A percentile compares a stretch with the other conserved stretches of the same genome.
These are phyloP conservation scores for Hycleus cichorii DNA, from an alignment of 1,140 invertebrate species.

Conservation along the genomic window DNA sequence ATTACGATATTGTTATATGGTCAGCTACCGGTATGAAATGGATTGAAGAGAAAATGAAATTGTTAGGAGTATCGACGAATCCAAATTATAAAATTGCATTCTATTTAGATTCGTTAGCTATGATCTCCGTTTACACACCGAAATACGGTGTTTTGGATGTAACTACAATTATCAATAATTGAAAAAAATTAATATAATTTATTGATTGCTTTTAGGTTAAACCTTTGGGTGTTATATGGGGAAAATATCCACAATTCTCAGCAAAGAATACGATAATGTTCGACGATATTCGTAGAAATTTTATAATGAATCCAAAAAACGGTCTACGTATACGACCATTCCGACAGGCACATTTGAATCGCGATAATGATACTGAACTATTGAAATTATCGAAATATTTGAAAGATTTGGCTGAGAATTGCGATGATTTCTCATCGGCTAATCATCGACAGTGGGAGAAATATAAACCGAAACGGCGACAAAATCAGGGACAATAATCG, in stretches of 20 bases:
- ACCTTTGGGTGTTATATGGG: constrained; percentile 95
- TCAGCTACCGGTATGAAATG: constrained; percentile 97
- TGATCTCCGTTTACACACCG: constrained; percentile 85
- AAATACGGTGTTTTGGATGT: constrained; percentile 89
- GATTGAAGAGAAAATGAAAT: constrained; percentile 96
- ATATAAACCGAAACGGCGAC: constrained; percentile 50
- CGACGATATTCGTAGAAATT: constrained; percentile 94
- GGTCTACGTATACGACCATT: constrained; percentile 88
- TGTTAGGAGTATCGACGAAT: constrained; percentile 78
- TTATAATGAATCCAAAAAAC: constrained; percentile 95
- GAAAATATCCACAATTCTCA: constrained; percentile 82
- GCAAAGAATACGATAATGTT: constrained; percentile 97
- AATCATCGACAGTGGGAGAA: constrained; percentile 92
- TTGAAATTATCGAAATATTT: constrained; percentile 78
- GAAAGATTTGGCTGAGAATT: constrained; percentile 69
- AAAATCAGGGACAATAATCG: constrained; percentile 3
- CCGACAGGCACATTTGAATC: constrained; percentile 80
- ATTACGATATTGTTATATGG: constrained; percentile 87
- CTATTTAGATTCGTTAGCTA: constrained; percentile 83
- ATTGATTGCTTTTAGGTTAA: constrained; percentile 66
- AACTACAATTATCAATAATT: constrained; percentile 20
- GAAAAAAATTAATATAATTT: not conserved
- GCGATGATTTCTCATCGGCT: constrained; percentile 73
- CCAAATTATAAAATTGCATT: constrained; percentile 89
- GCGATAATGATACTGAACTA: constrained; percentile 77